Conservation (phyloP, 1,140 invertebrate genomes). For the Sipha flava region DNA sequence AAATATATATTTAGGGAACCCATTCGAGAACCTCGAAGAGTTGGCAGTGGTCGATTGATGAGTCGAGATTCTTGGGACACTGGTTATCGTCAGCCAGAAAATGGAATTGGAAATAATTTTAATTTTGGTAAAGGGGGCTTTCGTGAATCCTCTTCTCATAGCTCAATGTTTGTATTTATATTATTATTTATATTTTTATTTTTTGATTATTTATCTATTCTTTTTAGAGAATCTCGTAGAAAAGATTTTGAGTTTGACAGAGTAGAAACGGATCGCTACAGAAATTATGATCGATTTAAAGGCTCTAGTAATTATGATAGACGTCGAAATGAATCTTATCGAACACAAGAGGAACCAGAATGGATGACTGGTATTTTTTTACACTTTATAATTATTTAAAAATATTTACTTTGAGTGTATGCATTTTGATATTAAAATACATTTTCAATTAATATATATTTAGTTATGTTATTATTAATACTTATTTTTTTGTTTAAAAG, state of each 20-base stretch:
- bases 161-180: neutral
- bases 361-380: slow-evolving; percentile 46
- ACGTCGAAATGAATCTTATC: slow-evolving; percentile 21
- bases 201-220: neutral
- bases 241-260: slow-evolving; percentile 28
- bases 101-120: slow-evolving; percentile 12
- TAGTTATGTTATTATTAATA: neutral
- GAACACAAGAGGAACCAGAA: slow-evolving; percentile 55
- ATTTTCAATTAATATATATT: neutral
- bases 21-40: slow-evolving; percentile 48
- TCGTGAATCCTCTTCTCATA: slow-evolving; percentile 21
- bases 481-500: too few relatives aligned
- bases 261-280: slow-evolving; percentile 12
- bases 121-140: slow-evolving; percentile 45
- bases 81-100: slow-evolving; percentile 18
- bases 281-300: slow-evolving; percentile 24
- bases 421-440: neutral
- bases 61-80: slow-evolving; percentile 48
- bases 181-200: neutral
- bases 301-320: slow-evolving; percentile 20
- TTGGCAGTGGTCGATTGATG: slow-evolving; percentile 69
- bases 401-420: neutral
- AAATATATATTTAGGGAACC: neutral
- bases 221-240: slow-evolving; percentile 16
- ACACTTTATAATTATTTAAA: neutral